phyloP scores from a whole-genome alignment of 2,797 vertebrate genomes.

The Hydrophis major region DNA sequence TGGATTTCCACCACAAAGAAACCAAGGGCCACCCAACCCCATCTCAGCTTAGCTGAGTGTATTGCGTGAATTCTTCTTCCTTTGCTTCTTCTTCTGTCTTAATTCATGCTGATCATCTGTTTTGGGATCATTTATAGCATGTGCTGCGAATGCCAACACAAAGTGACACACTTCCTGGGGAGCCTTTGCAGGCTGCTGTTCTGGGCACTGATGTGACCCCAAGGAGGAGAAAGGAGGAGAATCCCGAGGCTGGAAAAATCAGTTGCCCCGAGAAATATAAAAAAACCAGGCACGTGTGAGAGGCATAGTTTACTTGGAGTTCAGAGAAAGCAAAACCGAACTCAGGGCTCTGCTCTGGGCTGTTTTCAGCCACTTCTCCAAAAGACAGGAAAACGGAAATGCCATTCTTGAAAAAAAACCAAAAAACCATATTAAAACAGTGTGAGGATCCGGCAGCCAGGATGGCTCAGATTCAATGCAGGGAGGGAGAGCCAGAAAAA shows the following conservation, averaged over 20 bases:
- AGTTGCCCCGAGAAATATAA: not conserved
- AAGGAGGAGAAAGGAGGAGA: not conserved
- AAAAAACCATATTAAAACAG: not conserved
- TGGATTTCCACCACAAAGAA: not conserved
- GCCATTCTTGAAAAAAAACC: not conserved
- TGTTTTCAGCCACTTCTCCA: not conserved
- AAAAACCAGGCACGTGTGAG: accelerated
- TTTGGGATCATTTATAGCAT: not conserved
- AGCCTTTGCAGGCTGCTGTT: not conserved
- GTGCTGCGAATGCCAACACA: not conserved
- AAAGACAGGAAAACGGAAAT: not conserved
- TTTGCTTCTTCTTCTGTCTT: not conserved
- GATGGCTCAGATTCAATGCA: not conserved
- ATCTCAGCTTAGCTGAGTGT: not conserved
- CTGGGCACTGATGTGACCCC: not conserved
- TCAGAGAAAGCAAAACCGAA: not conserved
- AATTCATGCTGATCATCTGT: not conserved
- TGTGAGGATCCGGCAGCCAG: not conserved
- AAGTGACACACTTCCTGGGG: not conserved
- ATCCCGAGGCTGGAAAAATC: not conserved
- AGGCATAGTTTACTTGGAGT: not conserved
- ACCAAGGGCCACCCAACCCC: not conserved
- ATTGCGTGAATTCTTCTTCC: not conserved
- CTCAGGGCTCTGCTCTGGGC: not conserved
- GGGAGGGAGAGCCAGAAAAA: not conserved